Evolutionary conservation across 2,888 invertebrate species (phyloP).

Genomic region (Acanthopleura granulata): DNA sequence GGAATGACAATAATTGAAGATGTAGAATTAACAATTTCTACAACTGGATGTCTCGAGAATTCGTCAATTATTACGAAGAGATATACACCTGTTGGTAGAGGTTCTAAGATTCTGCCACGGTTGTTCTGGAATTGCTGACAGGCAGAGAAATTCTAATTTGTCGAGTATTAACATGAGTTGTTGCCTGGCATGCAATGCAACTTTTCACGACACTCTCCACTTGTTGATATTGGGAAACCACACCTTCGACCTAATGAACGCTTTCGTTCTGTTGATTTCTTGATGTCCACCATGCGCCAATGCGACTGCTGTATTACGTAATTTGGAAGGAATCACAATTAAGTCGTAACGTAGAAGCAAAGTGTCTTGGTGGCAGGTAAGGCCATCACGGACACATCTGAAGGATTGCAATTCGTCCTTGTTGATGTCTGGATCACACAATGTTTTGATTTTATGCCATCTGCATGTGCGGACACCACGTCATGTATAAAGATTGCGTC

Average conservation of each 20-base stretch:
- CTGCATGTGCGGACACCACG: slow-evolving; percentile 22
- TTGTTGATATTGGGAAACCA: slow-evolving; percentile 40
- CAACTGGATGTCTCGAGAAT: slow-evolving; percentile 25
- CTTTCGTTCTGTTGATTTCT: slow-evolving; percentile 38
- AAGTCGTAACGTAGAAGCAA: slow-evolving; percentile 26
- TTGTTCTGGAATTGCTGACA: slow-evolving; percentile 23
- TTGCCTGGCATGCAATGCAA: slow-evolving; percentile 28
- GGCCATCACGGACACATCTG: slow-evolving; percentile 29
- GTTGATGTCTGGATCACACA: slow-evolving; percentile 26
- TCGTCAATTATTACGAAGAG: slow-evolving; percentile 30
- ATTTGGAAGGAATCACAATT: slow-evolving; percentile 28
- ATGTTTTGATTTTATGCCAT: slow-evolving; percentile 31
- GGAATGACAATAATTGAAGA: slow-evolving; percentile 23
- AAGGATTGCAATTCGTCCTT: slow-evolving; percentile 23
- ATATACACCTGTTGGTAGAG: slow-evolving; percentile 24
- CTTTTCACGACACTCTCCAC: slow-evolving; percentile 29
- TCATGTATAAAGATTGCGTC: no score
- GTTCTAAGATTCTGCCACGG: slow-evolving; percentile 24
- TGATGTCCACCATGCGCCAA: slow-evolving; percentile 46
- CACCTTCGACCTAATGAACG: slow-evolving; percentile 33
- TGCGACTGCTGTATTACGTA: slow-evolving; percentile 30
- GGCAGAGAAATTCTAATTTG: slow-evolving; percentile 27
- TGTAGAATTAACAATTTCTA: slow-evolving; percentile 23
- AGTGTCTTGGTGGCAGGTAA: slow-evolving; percentile 25
- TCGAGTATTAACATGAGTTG: background rate